Conservation (phyloP, 2,888 invertebrate genomes). For the Morpho achilles region DNA sequence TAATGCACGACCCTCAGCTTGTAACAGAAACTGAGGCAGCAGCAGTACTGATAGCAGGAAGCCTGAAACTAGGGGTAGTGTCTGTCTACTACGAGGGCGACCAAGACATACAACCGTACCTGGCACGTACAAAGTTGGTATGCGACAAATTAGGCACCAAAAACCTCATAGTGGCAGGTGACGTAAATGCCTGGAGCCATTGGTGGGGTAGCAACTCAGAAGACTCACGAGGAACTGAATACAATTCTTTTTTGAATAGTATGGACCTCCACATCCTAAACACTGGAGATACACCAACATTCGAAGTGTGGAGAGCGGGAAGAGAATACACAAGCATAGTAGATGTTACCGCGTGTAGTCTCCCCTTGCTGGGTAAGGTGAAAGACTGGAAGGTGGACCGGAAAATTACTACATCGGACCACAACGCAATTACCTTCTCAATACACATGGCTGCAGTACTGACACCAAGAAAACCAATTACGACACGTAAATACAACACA, state of each 20-base stretch:
- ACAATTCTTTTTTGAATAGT: background rate
- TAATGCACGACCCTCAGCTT: no score
- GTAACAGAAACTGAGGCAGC: no score
- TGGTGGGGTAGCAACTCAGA: background rate
- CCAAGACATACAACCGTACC: background rate
- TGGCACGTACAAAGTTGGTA: background rate
- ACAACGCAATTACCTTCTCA: slow-evolving; percentile 29
- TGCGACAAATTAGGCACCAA: background rate
- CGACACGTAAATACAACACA: slow-evolving; percentile 28
- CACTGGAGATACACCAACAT: background rate
- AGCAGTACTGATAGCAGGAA: background rate
- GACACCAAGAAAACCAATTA: background rate
- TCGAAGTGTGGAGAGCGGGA: background rate
- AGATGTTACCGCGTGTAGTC: background rate
- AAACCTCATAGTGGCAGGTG: background rate
- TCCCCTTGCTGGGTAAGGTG: slow-evolving; percentile 19
- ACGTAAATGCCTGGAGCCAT: background rate
- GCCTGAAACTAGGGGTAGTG: background rate
- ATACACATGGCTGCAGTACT: slow-evolving; percentile 9
- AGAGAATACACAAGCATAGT: slow-evolving; percentile 17
- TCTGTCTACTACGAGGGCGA: background rate
- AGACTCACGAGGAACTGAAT: background rate
- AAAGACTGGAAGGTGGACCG: slow-evolving; percentile 26
- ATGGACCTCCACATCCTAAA: background rate
- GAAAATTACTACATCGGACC: slow-evolving; percentile 26